Conservation (phyloP, 2,888 invertebrate genomes). For the Parthenolecanium corni region DNA sequence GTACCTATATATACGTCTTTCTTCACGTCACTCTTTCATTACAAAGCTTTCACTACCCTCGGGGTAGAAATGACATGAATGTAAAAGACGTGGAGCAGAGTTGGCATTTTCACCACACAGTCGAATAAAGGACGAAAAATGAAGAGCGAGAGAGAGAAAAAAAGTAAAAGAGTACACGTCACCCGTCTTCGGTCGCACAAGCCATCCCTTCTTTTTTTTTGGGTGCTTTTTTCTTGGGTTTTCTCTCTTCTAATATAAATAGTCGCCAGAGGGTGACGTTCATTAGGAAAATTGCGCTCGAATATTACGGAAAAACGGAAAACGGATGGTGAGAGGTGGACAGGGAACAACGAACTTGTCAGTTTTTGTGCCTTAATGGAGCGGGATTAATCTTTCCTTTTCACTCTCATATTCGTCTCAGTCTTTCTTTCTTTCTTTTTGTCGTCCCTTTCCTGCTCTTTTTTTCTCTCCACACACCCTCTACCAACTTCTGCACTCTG, state of each 20-base stretch:
- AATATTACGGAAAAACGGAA: constrained; percentile 10
- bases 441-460: background rate
- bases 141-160: no score
- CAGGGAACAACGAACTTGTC: constrained; percentile 26
- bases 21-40: background rate
- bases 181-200: constrained; percentile 2
- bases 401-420: constrained; percentile 17
- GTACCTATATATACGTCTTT: background rate
- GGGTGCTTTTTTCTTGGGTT: background rate
- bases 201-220: constrained; percentile 11
- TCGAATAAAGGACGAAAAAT: no score
- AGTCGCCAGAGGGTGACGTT: constrained; percentile 28
- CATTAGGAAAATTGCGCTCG: constrained; percentile 28
- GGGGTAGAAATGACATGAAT: constrained; percentile 24
- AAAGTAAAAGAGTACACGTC: constrained; percentile 2
- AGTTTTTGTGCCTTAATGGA: constrained; percentile 24
- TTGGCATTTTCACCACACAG: constrained; percentile 2
- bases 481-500: background rate
- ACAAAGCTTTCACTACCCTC: constrained; percentile 16
- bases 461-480: background rate
- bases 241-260: constrained; percentile 22
- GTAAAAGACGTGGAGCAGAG: constrained; percentile 19
- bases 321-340: constrained; percentile 6
- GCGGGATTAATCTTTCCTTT: constrained; percentile 25
- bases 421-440: background rate